A percentile compares a stretch with the other conserved stretches of the same genome.
Conservation (phyloP, 2,888 invertebrate species). For the Ochropleura leucogaster region DNA sequence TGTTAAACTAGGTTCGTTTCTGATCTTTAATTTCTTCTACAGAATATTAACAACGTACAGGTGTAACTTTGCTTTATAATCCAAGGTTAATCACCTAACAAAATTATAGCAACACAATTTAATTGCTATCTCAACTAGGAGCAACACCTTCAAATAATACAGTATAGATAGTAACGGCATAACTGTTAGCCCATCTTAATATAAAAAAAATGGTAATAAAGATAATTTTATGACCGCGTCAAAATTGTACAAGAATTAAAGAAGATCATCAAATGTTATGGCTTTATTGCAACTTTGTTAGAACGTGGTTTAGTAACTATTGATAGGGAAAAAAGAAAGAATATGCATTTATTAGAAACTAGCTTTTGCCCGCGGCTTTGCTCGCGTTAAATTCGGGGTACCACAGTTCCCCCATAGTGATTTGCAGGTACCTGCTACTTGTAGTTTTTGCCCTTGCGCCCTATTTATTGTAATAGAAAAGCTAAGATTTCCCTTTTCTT, state of each 20-base stretch:
- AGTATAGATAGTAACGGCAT: constrained; percentile 17
- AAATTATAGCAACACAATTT: constrained; percentile 23
- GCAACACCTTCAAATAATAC: constrained; percentile 47
- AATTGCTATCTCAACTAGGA: constrained; percentile 26
- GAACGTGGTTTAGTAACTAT: background rate
- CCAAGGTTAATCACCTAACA: constrained; percentile 43
- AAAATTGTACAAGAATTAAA: constrained; percentile 20
- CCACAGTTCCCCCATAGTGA: too few relatives aligned
- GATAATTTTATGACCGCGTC: constrained; percentile 29
- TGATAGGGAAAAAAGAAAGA: background rate
- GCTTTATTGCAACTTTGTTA: constrained; percentile 20
- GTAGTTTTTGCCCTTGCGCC: too few relatives aligned
- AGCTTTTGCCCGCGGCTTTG: too few relatives aligned
- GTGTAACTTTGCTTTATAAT: background rate
- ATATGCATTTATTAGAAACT: too few relatives aligned
- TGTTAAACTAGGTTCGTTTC: background rate
- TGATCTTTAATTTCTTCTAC: background rate
- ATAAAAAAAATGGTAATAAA: constrained; percentile 41
- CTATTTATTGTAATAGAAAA: too few relatives aligned
- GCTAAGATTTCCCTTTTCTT: too few relatives aligned
- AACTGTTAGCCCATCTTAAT: constrained; percentile 7
- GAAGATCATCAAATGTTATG: constrained; percentile 29
- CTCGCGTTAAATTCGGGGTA: too few relatives aligned
- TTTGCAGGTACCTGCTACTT: too few relatives aligned
- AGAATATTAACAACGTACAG: background rate